phyloP scores from a whole-genome alignment of 2,797 vertebrate genomes.

The Ptychobarbus kaznakovi region DNA sequence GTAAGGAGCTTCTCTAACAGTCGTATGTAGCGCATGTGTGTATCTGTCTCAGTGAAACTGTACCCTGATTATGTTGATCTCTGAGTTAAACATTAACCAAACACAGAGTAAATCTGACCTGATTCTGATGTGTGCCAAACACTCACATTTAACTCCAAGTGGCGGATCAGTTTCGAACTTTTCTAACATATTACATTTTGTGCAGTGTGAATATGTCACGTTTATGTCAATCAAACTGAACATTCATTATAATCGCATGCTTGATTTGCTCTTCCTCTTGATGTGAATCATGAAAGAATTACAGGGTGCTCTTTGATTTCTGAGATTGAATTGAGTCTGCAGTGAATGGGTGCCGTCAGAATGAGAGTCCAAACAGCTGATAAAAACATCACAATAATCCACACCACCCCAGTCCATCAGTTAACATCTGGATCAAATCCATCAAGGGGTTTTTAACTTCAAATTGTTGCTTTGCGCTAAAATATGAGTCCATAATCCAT shows the following conservation, averaged over 20 bases:
- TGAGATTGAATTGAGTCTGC: background rate
- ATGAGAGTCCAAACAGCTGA: background rate
- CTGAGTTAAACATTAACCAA: slow-evolving; percentile 27
- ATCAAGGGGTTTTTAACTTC: background rate
- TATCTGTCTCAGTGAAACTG: background rate
- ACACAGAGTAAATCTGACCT: background rate
- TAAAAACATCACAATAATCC: background rate
- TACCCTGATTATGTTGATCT: background rate
- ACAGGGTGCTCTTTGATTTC: background rate
- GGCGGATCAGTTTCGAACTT: background rate
- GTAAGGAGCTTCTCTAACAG: slow-evolving; percentile 1
- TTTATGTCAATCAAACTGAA: background rate
- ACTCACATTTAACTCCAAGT: background rate
- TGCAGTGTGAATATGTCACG: background rate
- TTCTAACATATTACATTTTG: background rate
- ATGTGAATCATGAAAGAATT: background rate
- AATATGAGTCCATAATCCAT: background rate
- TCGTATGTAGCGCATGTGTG: background rate
- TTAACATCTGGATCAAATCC: background rate
- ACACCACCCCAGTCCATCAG: background rate
- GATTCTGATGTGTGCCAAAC: background rate
- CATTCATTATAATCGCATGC: background rate
- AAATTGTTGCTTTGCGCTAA: too few species aligned
- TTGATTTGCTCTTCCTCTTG: background rate
- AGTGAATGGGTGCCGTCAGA: background rate